Evolutionary conservation across 2,797 vertebrate species (phyloP), one percentile per base, ranked within the genome.

Genomic region (Oryzias sinensis): DNA sequence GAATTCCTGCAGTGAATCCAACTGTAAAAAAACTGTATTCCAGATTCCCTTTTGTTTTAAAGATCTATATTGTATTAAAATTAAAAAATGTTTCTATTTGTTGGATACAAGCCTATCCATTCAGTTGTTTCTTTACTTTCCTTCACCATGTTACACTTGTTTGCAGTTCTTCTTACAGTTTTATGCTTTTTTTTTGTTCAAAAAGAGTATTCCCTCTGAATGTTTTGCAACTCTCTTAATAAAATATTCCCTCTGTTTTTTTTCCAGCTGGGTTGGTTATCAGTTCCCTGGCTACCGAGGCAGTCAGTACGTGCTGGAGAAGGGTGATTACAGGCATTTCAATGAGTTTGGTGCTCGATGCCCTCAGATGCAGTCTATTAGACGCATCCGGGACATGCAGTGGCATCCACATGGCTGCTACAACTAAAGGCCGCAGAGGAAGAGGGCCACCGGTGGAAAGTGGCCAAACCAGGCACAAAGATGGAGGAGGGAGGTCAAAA

Each of bases 241-340:
- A 18, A 4, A 37, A n/a, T 49, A 27, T 41, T 43, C 40, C 43
- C 24, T 33, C 9, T 57, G 14, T 65, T 33, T 51, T 43, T 43
- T 62, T 43, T 53, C 16, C 54, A 92, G 91, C 15, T 92, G 88
- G 84, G 89, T 91, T 67, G 90, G 88, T 14, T 92, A 91, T 79
- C 89, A 93, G 84, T 92, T 86, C 81, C 90, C 91, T 0, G 90
- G 91, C 53, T 92, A 93, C 78, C 88, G 90, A 49, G 89, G 89
- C 63, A 89, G 84, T 80, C 91, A 92, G 84, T 92, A 82, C 81
- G 83, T 93, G 69, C 77, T 92, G 75, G 91, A 92, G 81, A 92
- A 91, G 80, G 87, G 86, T 0, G 89, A 93, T 6, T 92, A 56
- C 85, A 87, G 71, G 65, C 91, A 93, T 72, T 92, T 91, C 82